Evolutionary conservation across 2,888 invertebrate genomes (phyloP).

Genomic region (Dryobotodes eremita): DNA sequence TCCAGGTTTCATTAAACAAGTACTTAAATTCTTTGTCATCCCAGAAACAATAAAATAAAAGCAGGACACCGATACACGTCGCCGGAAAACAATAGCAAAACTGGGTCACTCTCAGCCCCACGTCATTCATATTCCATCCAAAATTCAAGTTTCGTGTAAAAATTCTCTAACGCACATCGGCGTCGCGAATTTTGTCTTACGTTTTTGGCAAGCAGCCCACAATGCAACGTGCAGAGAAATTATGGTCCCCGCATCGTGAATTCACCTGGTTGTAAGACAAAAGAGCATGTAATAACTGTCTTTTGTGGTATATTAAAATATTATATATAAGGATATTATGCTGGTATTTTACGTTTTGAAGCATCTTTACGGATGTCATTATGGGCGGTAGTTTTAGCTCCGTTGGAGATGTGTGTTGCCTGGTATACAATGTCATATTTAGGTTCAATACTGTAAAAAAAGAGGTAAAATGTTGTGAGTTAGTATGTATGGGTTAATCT

Average conservation of each 20-base stretch:
- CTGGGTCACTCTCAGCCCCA: constrained; percentile 9
- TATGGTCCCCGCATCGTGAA: constrained; percentile 47
- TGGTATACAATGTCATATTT: not conserved
- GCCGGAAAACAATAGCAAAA: constrained; percentile 26
- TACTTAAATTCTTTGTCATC: not conserved
- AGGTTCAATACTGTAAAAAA: no score
- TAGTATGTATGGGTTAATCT: no score
- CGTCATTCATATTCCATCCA: constrained; percentile 36
- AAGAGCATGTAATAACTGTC: constrained; percentile 60
- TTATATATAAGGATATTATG: constrained; percentile 39
- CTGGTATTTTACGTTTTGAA: constrained; percentile 48
- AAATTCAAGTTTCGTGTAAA: constrained; percentile 47
- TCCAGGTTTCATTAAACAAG: not conserved
- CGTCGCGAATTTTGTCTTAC: constrained; percentile 55
- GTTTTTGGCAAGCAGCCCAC: constrained; percentile 67
- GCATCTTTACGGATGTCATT: constrained; percentile 55
- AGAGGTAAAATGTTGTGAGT: no score
- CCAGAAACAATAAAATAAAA: constrained; percentile 5
- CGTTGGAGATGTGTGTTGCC: not conserved
- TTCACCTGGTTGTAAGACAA: constrained; percentile 57
- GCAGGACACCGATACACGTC: not conserved
- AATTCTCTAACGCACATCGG: constrained; percentile 56
- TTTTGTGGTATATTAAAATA: constrained; percentile 53
- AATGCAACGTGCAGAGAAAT: constrained; percentile 64
- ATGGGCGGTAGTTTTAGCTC: constrained; percentile 29